phyloP scores from a whole-genome alignment of 35 echinoderm and acorn worm genomes.

The Hemicentrotus pulcherrimus region DNA sequence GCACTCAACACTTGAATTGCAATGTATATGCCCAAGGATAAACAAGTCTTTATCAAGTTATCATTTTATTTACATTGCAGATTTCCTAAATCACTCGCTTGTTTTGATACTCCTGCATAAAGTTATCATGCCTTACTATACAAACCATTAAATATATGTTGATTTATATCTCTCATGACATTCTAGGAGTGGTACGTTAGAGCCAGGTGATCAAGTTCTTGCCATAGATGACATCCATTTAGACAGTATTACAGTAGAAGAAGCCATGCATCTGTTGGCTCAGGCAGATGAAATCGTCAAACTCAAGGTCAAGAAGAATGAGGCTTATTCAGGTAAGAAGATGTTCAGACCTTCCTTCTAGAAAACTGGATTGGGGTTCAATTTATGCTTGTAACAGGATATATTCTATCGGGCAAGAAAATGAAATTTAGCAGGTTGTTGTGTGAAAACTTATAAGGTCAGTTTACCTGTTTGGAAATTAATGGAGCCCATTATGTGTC shows the following conservation, averaged over 20 bases:
- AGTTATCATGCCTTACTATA: too few relatives aligned
- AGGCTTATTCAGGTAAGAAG: constrained; percentile 88
- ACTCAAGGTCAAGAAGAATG: constrained; percentile 94
- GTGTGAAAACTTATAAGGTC: not conserved
- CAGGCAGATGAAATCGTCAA: constrained; percentile 98
- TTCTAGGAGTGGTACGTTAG: constrained; percentile 84
- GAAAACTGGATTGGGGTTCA: not conserved
- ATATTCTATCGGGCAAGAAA: not conserved
- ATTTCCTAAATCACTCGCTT: too few relatives aligned
- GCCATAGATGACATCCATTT: constrained; percentile 98
- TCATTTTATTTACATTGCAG: too few relatives aligned
- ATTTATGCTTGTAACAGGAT: not conserved
- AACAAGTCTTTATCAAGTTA: too few relatives aligned
- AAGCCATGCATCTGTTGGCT: constrained; percentile 84
- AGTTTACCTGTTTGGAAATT: not conserved
- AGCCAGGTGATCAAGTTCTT: constrained; percentile 85
- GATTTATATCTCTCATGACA: not conserved
- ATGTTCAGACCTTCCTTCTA: not conserved
- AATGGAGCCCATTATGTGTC: not conserved
- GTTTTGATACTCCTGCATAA: too few relatives aligned
- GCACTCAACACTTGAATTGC: too few relatives aligned
- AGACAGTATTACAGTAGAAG: constrained; percentile 88
- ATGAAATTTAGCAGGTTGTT: not conserved
- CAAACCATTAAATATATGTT: not conserved
- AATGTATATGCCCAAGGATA: too few relatives aligned